Evolutionary conservation across 2,888 invertebrate genomes (phyloP), one percentile per base, ranked within the genome.

Genomic region (Pomacea canaliculata): DNA sequence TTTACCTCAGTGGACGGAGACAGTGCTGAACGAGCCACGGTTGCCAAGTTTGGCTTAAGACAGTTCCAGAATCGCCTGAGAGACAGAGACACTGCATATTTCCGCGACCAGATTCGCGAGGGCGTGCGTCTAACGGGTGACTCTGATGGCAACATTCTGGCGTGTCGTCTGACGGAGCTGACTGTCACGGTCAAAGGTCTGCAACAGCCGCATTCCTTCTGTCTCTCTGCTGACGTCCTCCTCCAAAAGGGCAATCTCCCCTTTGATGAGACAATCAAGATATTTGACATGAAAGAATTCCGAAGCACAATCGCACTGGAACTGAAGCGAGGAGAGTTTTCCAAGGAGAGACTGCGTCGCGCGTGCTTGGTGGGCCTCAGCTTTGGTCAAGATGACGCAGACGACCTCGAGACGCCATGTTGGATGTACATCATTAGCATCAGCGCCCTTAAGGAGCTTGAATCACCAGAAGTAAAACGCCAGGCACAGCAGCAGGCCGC

Each of bases 381-480:
- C 83, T 97, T 99, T 92, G 97, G 97, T 82, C 96, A 96, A 92
- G 95, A 96, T 73, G 96, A 96, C 90, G 93, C 93, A 74, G 96
- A 97, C 88, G 93, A 97, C 82, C 93, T 98, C 83, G 96, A 97
- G 90, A 98, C 97, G 90, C 98, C 98, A 79, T 96, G 98, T 86
- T 99, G 99, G 99, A 95, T 98, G 85, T 94, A 98, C 89, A 94
- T 99, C 91, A 95, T 99, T 91, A 99, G 99, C 91, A 95, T 99
- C 81, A 96, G 97, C 83, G 99, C 99, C 86, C 94, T 99, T 93
- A 48, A 13, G 7, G 60, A 59, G 7, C 49, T 74, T 62, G 73
- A 74, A 1, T 74, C 74, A 7, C 67, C 68, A 46, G 74, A 69
- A 2, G 51, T 56, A 0, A 56, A 56, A 56, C 51, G 51, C 51